These are phyloP conservation scores for Squalus acanthias DNA, from an alignment of 2,797 vertebrate genomes.

Conservation along the genomic window DNA sequence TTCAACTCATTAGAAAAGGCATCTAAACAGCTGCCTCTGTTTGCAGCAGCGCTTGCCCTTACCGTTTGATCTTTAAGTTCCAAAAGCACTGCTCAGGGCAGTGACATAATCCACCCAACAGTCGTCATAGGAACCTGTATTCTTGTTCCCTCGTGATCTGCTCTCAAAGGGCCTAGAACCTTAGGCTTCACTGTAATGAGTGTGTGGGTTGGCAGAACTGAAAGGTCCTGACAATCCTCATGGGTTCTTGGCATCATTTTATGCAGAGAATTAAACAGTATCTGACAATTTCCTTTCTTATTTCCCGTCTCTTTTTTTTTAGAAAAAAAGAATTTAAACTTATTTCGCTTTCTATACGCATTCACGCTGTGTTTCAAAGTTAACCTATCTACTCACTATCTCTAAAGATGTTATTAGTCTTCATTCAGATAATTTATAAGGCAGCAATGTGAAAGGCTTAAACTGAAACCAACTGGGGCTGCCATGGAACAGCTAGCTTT, in stretches of 20 bases:
- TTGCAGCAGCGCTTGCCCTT: constrained; percentile 9
- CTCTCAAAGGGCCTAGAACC: constrained; percentile 48
- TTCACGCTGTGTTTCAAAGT: not conserved
- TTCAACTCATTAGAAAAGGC: constrained; percentile 25
- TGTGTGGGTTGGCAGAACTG: constrained; percentile 38
- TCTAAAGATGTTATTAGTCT: not conserved
- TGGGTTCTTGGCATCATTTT: not conserved
- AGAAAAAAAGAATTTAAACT: not conserved
- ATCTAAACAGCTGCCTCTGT: constrained; percentile 29
- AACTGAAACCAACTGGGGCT: not conserved
- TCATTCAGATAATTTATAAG: constrained; percentile 13
- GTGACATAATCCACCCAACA: constrained; percentile 47
- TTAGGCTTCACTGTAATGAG: constrained; percentile 48
- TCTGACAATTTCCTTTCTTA: constrained; percentile 31
- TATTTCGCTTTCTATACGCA: not conserved
- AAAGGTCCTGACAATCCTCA: constrained; percentile 27
- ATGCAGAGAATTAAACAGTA: constrained; percentile 26
- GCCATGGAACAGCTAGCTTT: not conserved
- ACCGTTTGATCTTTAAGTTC: constrained; percentile 50
- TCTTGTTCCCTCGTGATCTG: constrained; percentile 40
- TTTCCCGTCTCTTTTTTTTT: not conserved
- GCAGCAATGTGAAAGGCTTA: not conserved
- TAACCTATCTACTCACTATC: not conserved
- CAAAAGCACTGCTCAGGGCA: constrained; percentile 54
- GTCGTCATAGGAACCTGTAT: constrained; percentile 55